Percentiles rank a stretch among this genome's conserved stretches.
Conservation (phyloP, 2,888 invertebrate genomes). For the Macropis europaea region DNA sequence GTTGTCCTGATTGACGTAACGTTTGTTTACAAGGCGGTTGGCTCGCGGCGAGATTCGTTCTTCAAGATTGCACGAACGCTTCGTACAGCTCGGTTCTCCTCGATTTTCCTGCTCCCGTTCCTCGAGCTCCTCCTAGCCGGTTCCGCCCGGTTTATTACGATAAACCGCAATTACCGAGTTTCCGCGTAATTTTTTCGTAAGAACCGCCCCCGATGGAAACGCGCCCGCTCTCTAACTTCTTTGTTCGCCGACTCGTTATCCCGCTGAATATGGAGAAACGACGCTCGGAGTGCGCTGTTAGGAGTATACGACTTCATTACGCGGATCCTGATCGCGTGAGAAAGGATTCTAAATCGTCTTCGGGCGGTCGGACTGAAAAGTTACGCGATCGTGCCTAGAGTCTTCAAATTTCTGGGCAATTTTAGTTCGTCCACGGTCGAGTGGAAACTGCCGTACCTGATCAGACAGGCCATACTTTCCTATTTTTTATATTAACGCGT, state of each 20-base stretch:
- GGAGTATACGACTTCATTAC: too few species aligned
- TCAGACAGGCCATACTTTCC: too few species aligned
- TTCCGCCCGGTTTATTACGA: not conserved
- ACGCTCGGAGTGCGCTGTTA: slow-evolving; percentile 22
- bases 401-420: too few species aligned
- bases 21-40: slow-evolving; percentile 33
- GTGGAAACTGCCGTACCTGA: too few species aligned
- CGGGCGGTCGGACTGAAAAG: too few species aligned
- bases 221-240: slow-evolving; percentile 7
- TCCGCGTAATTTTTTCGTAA: slow-evolving; percentile 20
- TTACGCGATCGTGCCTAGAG: too few species aligned
- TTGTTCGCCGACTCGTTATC: not conserved
- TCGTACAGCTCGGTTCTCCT: too few species aligned
- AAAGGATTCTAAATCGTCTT: too few species aligned
- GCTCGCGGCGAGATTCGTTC: slow-evolving; percentile 16
- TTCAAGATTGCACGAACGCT: not conserved
- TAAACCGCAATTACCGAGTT: slow-evolving; percentile 18
- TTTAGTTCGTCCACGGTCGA: too few species aligned
- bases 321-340: too few species aligned
- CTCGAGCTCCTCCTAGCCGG: too few species aligned
- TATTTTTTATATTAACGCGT: too few species aligned
- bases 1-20: slow-evolving; percentile 40
- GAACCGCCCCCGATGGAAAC: not conserved
- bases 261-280: slow-evolving; percentile 14
- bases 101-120: not conserved